phyloP scores from a whole-genome alignment of 1,140 invertebrate species.

The Aradophagus sp. region DNA sequence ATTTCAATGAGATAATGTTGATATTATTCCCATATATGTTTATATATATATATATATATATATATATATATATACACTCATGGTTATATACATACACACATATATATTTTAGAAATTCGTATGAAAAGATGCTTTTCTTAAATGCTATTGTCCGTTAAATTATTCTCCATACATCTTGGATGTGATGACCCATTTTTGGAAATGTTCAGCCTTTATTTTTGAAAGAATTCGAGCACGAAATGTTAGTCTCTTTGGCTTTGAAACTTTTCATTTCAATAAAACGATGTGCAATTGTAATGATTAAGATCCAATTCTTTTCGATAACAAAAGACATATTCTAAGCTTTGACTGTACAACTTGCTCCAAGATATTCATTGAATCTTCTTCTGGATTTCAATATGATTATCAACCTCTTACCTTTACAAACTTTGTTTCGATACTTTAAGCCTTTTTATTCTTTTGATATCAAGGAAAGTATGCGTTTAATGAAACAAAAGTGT shows the following conservation, averaged over 20 bases:
- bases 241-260: slow-evolving; percentile 21
- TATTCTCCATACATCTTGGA: slow-evolving; percentile 46
- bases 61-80: slow-evolving; percentile 9
- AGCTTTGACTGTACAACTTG: no score
- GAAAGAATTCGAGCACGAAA: slow-evolving; percentile 2
- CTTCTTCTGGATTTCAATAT: no score
- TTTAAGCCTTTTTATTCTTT: no score
- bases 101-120: slow-evolving; percentile 65
- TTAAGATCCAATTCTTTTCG: no score
- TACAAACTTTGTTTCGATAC: no score
- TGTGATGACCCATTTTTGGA: slow-evolving; percentile 31
- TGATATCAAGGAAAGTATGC: no score
- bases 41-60: slow-evolving; percentile 33
- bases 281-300: no score
- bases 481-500: no score
- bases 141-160: slow-evolving; percentile 66
- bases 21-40: slow-evolving; percentile 37
- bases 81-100: slow-evolving; percentile 28
- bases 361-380: no score
- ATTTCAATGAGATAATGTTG: slow-evolving; percentile 36
- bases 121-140: slow-evolving; percentile 63
- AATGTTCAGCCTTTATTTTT: slow-evolving; percentile 47
- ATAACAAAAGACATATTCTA: no score
- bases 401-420: no score
- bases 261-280: slow-evolving; percentile 17